phyloP scores from a whole-genome alignment of 2,797 vertebrate species.

The Ambastaia sidthimunki region DNA sequence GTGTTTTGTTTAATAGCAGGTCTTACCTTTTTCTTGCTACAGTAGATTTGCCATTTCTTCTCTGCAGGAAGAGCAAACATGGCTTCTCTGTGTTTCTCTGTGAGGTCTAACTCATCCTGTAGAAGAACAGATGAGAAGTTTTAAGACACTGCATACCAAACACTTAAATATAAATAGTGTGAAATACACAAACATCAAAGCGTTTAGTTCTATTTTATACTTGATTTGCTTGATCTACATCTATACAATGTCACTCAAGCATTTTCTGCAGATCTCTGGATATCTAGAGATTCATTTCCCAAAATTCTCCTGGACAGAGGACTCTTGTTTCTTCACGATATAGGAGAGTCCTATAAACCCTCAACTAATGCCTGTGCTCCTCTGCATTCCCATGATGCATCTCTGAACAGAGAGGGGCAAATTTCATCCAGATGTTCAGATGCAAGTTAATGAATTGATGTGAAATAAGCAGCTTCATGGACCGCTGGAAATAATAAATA shows the following conservation, averaged over 20 bases:
- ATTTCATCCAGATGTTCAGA: conserved; percentile 57
- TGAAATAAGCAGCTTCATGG: conserved; percentile 24
- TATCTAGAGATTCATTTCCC: conserved; percentile 28
- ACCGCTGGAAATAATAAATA: conserved; percentile 20
- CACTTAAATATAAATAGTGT: neutral
- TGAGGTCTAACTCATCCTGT: conserved; percentile 94
- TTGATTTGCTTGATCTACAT: no score
- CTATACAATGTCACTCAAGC: neutral
- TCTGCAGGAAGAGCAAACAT: conserved; percentile 93
- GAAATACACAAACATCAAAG: no score
- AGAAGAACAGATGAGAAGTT: neutral
- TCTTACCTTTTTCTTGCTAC: conserved; percentile 93
- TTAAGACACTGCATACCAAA: neutral
- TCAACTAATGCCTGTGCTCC: conserved; percentile 36
- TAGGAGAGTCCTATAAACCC: conserved; percentile 30
- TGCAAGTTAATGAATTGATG: no score
- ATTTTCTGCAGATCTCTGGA: neutral
- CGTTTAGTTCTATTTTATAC: no score
- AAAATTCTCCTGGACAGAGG: conserved; percentile 9
- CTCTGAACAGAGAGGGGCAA: conserved; percentile 39
- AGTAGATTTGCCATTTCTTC: conserved; percentile 98
- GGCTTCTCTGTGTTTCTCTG: conserved; percentile 88
- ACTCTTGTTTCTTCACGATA: conserved; percentile 1
- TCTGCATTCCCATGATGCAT: conserved; percentile 43
- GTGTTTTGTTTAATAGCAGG: no score